A percentile compares a stretch with the other conserved stretches of the same genome.
Evolutionary conservation across 2,113 vertebrate genomes (phyloP).

Genomic region (Rhinoderma darwinii): DNA sequence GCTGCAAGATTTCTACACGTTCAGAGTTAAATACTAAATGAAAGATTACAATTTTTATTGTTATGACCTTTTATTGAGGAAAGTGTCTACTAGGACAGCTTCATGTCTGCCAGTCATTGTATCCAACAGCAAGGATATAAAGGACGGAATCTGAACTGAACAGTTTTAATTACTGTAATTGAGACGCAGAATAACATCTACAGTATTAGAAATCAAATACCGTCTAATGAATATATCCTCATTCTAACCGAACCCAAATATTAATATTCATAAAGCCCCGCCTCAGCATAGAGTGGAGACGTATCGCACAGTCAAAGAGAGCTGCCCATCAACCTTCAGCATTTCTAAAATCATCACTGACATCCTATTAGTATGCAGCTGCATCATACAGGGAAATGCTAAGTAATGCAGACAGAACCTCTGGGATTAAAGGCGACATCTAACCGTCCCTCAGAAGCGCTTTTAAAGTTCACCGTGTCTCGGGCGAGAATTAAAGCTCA

Average conservation of each 20-base stretch:
- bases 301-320: constrained; percentile 19
- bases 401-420: constrained; percentile 55
- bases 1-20: too few relatives aligned
- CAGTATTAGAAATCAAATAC: background rate
- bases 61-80: background rate
- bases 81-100: background rate
- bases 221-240: background rate
- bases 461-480: constrained; percentile 49
- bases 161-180: background rate
- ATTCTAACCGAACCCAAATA: background rate
- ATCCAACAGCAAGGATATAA: background rate
- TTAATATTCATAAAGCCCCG: constrained; percentile 20
- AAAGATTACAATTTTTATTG: background rate
- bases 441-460: constrained; percentile 38
- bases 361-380: constrained; percentile 52
- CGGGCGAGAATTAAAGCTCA: constrained; percentile 39
- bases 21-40: background rate
- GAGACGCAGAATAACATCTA: background rate
- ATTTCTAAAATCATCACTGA: constrained; percentile 44
- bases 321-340: constrained; percentile 42
- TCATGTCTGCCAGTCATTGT: background rate
- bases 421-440: constrained; percentile 50
- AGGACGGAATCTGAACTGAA: background rate
- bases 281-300: background rate
- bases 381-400: constrained; percentile 42